Base-by-base conservation (phyloP, 92 coral and sea anemone genomes). In the Diadumene lineata region DNA sequence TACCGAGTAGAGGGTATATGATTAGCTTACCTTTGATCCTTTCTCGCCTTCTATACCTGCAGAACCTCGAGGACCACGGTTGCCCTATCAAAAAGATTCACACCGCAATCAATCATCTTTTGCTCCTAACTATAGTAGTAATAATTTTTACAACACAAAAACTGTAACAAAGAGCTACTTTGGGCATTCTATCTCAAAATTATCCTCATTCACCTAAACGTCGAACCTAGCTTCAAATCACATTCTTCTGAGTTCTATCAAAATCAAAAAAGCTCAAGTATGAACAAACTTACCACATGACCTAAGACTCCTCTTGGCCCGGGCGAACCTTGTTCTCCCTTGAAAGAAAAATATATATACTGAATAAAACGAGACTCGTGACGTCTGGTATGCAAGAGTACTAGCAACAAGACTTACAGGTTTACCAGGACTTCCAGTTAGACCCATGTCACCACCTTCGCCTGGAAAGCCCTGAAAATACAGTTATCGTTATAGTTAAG, bases 221-320 rank as follows among this genome's bases (percentile, higher is more conserved):
- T n/a, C n/a, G n/a, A n/a, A n/a, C n/a, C n/a, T n/a, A n/a, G n/a
- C n/a, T n/a, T n/a, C n/a, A n/a, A n/a, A n/a, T n/a, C n/a, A n/a
- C n/a, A n/a, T n/a, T n/a, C n/a, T n/a, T n/a, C n/a, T n/a, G n/a
- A n/a, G n/a, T n/a, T n/a, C n/a, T n/a, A n/a, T n/a, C n/a, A n/a
- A n/a, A n/a, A n/a, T n/a, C n/a, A n/a, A n/a, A n/a, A n/a, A n/a
- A n/a, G n/a, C n/a, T n/a, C n/a, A n/a, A n/a, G n/a, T n/a, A n/a
- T n/a, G n/a, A n/a, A n/a, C n/a, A 11, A 55, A 29, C 62, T 66
- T 84, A 82, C 93, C 89, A 48, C 71, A 51, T 73, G 78, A 43
- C 93, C 93, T 22, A 73, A 69, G 26, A 82, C 56, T 65, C 93
- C 93, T 64, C 82, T 78, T 55, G 93, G 65, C 29, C 93, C 93